A percentile compares a stretch with the other conserved stretches of the same genome.
Conservation (phyloP, 2,888 invertebrate species). For the Marronus borbonicus region DNA sequence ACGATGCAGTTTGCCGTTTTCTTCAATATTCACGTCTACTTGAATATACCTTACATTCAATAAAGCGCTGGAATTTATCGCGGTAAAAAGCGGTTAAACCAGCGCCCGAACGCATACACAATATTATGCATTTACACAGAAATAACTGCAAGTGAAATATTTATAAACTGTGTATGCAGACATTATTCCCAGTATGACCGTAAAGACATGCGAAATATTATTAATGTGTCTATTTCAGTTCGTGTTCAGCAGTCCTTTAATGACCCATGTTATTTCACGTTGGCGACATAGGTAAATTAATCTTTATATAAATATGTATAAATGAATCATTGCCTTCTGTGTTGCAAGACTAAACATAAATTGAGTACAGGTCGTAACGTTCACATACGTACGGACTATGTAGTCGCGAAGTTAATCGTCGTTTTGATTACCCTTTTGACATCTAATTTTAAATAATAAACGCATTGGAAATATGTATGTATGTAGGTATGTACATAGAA, state of each 20-base stretch:
- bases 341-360: constrained; percentile 42
- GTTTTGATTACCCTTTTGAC: constrained; percentile 23
- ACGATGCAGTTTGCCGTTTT: neutral
- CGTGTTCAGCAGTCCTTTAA: constrained; percentile 11
- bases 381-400: neutral
- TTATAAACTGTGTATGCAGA: constrained; percentile 22
- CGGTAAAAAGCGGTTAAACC: neutral
- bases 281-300: constrained; percentile 47
- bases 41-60: neutral
- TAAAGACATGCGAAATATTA: constrained; percentile 34
- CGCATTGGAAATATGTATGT: neutral
- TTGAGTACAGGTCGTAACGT: constrained; percentile 16
- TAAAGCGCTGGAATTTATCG: neutral
- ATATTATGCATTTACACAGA: constrained; percentile 23
- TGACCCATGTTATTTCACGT: constrained; percentile 30
- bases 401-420: constrained; percentile 13
- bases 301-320: constrained; percentile 50
- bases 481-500: neutral
- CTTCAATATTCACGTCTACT: neutral
- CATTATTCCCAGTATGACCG: constrained; percentile 26
- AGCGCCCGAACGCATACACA: neutral
- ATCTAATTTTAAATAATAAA: constrained; percentile 6
- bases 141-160: constrained; percentile 8
- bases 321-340: constrained; percentile 45
- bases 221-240: constrained; percentile 34